phyloP scores from a whole-genome alignment of 2,113 vertebrate genomes.

The Spea multiplicata region DNA sequence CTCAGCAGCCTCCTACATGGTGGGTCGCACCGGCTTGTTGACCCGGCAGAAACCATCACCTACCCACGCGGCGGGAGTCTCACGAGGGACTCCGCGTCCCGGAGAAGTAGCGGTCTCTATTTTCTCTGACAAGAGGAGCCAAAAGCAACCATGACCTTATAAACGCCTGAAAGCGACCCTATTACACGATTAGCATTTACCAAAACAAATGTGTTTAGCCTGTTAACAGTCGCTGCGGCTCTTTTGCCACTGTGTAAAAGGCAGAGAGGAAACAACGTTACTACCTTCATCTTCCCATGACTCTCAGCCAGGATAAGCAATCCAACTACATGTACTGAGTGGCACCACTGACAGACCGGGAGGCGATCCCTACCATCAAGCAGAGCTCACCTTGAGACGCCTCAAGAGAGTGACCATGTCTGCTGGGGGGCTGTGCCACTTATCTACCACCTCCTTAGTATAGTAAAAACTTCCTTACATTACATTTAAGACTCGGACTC shows the following conservation, averaged over 20 bases:
- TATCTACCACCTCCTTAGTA: no score
- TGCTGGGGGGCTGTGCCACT: no score
- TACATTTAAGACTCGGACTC: no score
- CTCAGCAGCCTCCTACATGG: conserved; percentile 51
- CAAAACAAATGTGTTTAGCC: conserved; percentile 50
- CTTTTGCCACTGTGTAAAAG: no score
- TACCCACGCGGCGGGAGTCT: not conserved
- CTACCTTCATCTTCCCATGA: conserved; percentile 59
- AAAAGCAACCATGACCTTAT: conserved; percentile 4
- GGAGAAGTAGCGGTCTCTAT: not conserved
- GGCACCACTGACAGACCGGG: conserved; percentile 92
- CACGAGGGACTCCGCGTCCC: not conserved
- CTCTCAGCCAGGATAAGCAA: conserved; percentile 68
- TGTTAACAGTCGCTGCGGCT: no score
- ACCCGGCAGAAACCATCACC: not conserved
- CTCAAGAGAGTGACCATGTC: no score
- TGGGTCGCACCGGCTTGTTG: conserved; percentile 63
- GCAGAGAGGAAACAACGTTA: no score
- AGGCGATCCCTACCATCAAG: conserved; percentile 89
- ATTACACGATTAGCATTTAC: conserved; percentile 56
- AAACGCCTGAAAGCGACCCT: conserved; percentile 13
- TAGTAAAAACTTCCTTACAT: no score
- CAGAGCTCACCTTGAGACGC: conserved; percentile 74
- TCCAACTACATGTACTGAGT: conserved; percentile 74
- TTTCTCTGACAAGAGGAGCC: not conserved